Percentiles rank a stretch among this genome's conserved stretches.
phyloP scores from a whole-genome alignment of 2,888 invertebrate species.

The Eubasilissa splendida region DNA sequence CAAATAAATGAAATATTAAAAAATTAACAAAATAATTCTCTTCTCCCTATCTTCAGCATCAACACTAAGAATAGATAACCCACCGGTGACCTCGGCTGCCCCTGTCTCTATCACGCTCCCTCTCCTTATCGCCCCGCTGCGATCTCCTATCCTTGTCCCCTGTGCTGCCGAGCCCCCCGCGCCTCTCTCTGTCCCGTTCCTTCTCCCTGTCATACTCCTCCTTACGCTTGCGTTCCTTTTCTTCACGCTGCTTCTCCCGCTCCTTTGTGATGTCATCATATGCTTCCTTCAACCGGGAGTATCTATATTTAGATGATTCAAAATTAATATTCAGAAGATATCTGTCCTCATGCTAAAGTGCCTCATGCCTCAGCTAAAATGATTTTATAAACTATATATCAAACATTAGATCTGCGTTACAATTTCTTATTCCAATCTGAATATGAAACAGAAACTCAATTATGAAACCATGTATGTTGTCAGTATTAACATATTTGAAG shows the following conservation, averaged over 20 bases:
- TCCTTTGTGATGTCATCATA: conserved; percentile 78
- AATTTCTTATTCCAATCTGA: too few relatives aligned
- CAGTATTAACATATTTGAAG: too few relatives aligned
- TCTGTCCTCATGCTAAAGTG: too few relatives aligned
- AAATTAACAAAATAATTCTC: too few relatives aligned
- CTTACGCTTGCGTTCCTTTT: conserved; percentile 69
- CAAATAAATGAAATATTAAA: too few relatives aligned
- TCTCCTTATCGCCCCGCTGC: conserved; percentile 66
- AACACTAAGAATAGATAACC: not conserved
- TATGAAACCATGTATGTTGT: too few relatives aligned
- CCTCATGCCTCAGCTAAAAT: too few relatives aligned
- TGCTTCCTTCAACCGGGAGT: conserved; percentile 79
- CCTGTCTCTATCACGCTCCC: conserved; percentile 67
- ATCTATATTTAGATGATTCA: conserved; percentile 63
- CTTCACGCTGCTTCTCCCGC: conserved; percentile 76
- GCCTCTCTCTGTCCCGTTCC: conserved; percentile 56
- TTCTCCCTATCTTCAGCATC: too few relatives aligned
- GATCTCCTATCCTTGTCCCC: conserved; percentile 67
- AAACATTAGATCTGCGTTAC: too few relatives aligned
- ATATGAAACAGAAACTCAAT: too few relatives aligned
- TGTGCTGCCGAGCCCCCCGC: conserved; percentile 45
- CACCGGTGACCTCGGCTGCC: conserved; percentile 53
- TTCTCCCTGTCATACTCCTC: conserved; percentile 70
- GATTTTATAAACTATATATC: too few relatives aligned
- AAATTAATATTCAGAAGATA: too few relatives aligned